Evolutionary conservation across 2,797 vertebrate genomes (phyloP), one percentile per base, ranked within the genome.

Genomic region (Melanogrammus aeglefinus): DNA sequence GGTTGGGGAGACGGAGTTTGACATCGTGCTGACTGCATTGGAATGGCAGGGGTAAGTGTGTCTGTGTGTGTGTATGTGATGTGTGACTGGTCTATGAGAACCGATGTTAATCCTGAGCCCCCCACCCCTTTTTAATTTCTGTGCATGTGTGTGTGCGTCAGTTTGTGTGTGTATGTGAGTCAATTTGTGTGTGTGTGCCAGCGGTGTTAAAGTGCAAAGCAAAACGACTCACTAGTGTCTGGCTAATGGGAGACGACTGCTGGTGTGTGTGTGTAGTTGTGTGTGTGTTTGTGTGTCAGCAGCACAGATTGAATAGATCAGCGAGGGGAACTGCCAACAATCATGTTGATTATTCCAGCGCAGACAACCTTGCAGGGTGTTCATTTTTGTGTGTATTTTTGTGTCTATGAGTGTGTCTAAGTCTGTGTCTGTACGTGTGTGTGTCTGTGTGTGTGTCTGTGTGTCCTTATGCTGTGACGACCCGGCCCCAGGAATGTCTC

Each of bases 241-340:
- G 12, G 35, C 39, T 18, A 41, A 44, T 44, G 77, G n/a, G 8
- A 57, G 51, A 21, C 18, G 18, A 57, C 21, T 14, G 51, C 4
- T 4, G 2, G 51, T 14, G 18, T 57, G 51, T 57, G 51, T 57
- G 51, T n/a, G 51, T n/a, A 21, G 8, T 21, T 57, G 51, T n/a
- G 51, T n/a, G 51, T n/a, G 51, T 57, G 51, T 21, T 3, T 57
- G 47, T 21, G 47, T 57, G 47, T 21, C 29, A 36, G 74, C 72
- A 47, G 70, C 75, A 79, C 78, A 79, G 16, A 76, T 79, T 79
- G 41, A 79, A 57, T 18, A 69, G 66, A 66, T 74, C 72, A 39
- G 10, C 57, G n/a, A 36, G 51, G 6, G 18, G 51, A 57, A n/a
- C 51, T 47, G 51, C 51, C 51, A 57, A 57, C 51, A 21, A 57